Base-by-base conservation (phyloP, 2,888 invertebrate species). In the Leucophenga maculata region DNA sequence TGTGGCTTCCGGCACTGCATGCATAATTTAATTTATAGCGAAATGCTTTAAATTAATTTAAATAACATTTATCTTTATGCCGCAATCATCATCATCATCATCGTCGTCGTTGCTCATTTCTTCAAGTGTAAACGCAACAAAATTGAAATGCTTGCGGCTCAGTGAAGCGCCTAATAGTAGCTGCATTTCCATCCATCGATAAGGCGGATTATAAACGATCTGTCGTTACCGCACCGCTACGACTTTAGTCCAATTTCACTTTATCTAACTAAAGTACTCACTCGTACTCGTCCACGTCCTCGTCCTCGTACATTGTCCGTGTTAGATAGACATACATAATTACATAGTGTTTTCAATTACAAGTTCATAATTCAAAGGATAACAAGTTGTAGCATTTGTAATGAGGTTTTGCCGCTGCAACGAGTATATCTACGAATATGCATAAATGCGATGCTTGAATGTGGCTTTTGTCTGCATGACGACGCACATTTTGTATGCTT, bases 321-420 rank as follows among this genome's bases (percentile, higher is more conserved):
- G 26, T 26, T 26, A 4, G 4, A 26, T 26, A 4, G 4, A 26
- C 4, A 26, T 26, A 26, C 26, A 26, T 39, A 39, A 39, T 39
- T 11, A 39, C 39, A 39, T 39, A 39, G 39, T 39, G 39, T 39
- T 39, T 80, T 82, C 79, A 81, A 80, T 80, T 78, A 77, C 78
- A 76, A 68, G 68, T 74, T 76, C 78, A 78, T 81, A 78, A 78
- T 71, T 77, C 69, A 77, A n/a, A 31, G 60, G 39, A 60, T 60
- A 60, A 60, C 60, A 60, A 44, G 16, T 39, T 60, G 60, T 60
- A 44, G 60, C 44, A 60, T 18, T 31, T 60, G 60, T 60, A 60
- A 60, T 26, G 22, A 14, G 57, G 52, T 39, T 39, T 39, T 39
- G 39, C 39, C 8, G 8, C 8, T 39, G 39, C 8, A 39, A 20